phyloP scores from a whole-genome alignment of 2,888 invertebrate species.

The Marronus borbonicus region DNA sequence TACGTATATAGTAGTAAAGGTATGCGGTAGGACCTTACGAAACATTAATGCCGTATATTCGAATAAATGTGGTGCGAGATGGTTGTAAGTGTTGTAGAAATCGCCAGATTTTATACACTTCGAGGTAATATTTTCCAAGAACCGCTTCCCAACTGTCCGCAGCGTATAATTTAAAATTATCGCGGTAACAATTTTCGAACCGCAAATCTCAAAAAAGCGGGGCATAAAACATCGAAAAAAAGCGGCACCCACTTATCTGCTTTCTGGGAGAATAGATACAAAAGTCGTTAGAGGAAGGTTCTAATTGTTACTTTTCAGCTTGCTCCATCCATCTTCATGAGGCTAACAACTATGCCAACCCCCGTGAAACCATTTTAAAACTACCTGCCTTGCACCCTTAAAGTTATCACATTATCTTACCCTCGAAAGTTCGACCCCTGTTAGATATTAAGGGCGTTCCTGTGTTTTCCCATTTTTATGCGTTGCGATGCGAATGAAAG shows the following conservation, averaged over 20 bases:
- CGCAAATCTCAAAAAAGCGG: slow-evolving; percentile 47
- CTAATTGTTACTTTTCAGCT: slow-evolving; percentile 69
- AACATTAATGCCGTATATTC: slow-evolving; percentile 20
- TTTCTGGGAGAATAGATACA: slow-evolving; percentile 61
- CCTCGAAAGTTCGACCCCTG: slow-evolving; percentile 52
- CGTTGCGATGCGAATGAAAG: slow-evolving; percentile 33
- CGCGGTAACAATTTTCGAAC: slow-evolving; percentile 46
- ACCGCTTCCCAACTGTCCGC: slow-evolving; percentile 40
- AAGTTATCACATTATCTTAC: slow-evolving; percentile 59
- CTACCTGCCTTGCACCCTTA: slow-evolving; percentile 66
- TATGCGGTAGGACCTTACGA: background rate
- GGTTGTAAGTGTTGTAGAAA: slow-evolving; percentile 23
- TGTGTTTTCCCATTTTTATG: slow-evolving; percentile 47
- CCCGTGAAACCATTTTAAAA: slow-evolving; percentile 65
- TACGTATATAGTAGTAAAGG: slow-evolving; percentile 16
- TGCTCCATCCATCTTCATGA: slow-evolving; percentile 68
- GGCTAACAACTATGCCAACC: slow-evolving; percentile 66
- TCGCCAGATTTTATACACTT: slow-evolving; percentile 45
- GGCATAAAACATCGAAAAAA: slow-evolving; percentile 38
- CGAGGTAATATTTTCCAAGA: slow-evolving; percentile 45
- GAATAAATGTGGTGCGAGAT: slow-evolving; percentile 20
- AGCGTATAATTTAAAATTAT: slow-evolving; percentile 50
- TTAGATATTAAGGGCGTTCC: slow-evolving; percentile 54
- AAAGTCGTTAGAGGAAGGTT: slow-evolving; percentile 59
- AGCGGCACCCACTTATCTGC: slow-evolving; percentile 58